Base-by-base conservation (phyloP, 1,140 invertebrate genomes). In the Venturia canescens region DNA sequence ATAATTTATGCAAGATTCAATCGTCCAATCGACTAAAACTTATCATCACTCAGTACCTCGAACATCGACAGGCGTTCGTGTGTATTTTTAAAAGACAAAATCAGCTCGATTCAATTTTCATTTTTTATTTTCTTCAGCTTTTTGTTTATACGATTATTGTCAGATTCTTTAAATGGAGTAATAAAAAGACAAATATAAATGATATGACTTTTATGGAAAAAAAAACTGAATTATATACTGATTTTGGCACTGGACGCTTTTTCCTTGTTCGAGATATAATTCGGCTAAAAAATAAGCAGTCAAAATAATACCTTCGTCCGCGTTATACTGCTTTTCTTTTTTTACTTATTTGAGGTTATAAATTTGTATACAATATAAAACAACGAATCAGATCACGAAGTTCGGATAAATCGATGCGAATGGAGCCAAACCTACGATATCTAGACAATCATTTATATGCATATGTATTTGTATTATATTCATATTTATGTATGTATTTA, bases 221-320 rank as follows among this genome's bases (percentile, higher is more conserved):
- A 44, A 48, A 27, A 44, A 44, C 38, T 44, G 29, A 78, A 67
- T 21, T 18, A 31, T 72, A 63, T 48, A 66, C 85, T 83, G 84
- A 84, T 84, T 88, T 88, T 88, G 87, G 87, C 87, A 88, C 87
- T 86, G 85, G 69, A 80, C 78, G 74, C 80, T 72, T 77, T 53
- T 82, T 38, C 13, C 21, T 44, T 44, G 38, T 44, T 44, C 38
- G 38, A 44, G 38, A 3, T 34, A 34, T 34, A 34, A 34, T 34
- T 34, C 31, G 31, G 44, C 44, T 71, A 15, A 48, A 66, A 38
- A 63, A 21, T 31, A 67, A 60, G 29, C 11, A 60, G 66, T 63
- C 26, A n/a, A 67, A 63, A 79, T 21, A 57, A 38, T 75, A 75
- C 6, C 60, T 44, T 74, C 53, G 34, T 71, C 75, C 21, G 23